Evolutionary conservation across 1,140 invertebrate species (phyloP).

Genomic region (Nephotettix cincticeps): DNA sequence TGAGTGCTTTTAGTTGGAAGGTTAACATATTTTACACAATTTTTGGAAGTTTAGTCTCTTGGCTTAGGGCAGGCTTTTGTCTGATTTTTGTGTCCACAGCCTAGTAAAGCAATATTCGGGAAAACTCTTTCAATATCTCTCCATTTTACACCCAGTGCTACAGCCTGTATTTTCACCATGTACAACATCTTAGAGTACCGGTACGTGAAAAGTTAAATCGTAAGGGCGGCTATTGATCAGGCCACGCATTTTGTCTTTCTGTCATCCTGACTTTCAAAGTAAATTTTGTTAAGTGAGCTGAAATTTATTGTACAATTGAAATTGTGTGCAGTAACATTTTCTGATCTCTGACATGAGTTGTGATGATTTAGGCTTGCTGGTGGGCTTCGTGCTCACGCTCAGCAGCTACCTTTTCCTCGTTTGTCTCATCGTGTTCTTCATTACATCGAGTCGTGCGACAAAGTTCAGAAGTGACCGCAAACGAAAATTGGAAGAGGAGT

Average conservation of each 20-base stretch:
- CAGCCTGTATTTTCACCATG: too few relatives aligned
- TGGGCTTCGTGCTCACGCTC: constrained; percentile 79
- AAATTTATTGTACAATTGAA: neutral
- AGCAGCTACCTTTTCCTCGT: constrained; percentile 76
- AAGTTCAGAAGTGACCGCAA: constrained; percentile 72
- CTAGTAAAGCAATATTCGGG: too few relatives aligned
- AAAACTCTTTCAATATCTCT: too few relatives aligned
- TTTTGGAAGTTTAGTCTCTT: too few relatives aligned
- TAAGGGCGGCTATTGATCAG: neutral
- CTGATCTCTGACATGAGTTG: neutral
- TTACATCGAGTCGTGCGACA: constrained; percentile 79
- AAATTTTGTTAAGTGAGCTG: neutral
- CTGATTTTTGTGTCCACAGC: too few relatives aligned
- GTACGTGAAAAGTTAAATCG: neutral
- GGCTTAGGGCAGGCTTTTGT: too few relatives aligned
- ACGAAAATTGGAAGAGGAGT: constrained; percentile 71
- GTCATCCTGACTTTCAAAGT: neutral
- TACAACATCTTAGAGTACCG: too few relatives aligned
- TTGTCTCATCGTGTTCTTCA: constrained; percentile 74
- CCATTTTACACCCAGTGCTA: too few relatives aligned
- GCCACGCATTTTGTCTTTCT: neutral
- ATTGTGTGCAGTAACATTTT: neutral
- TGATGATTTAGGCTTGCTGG: constrained; percentile 56
- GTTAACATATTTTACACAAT: too few relatives aligned
- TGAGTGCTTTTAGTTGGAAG: too few relatives aligned